Evolutionary conservation across 1,140 invertebrate genomes (phyloP), one percentile per base, ranked within the genome.

Genomic region (Spodoptera frugiperda): DNA sequence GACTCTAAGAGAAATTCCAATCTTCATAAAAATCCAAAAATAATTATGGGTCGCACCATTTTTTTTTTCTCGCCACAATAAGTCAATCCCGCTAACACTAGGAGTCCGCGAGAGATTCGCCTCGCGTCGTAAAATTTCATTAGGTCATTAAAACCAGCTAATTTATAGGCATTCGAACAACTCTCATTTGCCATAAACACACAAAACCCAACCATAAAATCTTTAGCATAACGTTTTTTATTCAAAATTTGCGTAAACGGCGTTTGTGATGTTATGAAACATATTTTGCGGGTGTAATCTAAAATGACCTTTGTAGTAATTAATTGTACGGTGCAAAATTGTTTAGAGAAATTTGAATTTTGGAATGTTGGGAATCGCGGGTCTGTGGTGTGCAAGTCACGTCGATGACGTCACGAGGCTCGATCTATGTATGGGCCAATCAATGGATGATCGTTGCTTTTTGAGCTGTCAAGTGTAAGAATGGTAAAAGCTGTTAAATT

Each of bases 51-150:
- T 82, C 75, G 68, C 46, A 51, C 67, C 46, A 10, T 55, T 57
- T 76, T 72, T 67, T 82, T 87, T 90, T 85, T 87, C 82, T 82
- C 85, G 81, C 82, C 85, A 89, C 90, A 92, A 93, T 92, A 91
- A 92, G 91, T 91, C 89, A 91, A 92, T 91, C 87, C 84, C 78
- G 81, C 87, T 49, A 94, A 94, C 89, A 93, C 93, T 91, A 93
- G 93, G 87, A 94, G 93, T 93, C 88, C 81, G 79, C 44, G 51
- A 78, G 77, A 90, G 87, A 94, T 94, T 94, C 92, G 93, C 84
- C 87, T 86, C 90, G 91, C 88, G 85, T 93, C 93, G 91, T 94
- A 94, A 94, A 94, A 88, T 93, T 93, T 91, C 91, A 94, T 94
- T 94, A 93, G 89, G 85, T 93, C 92, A 94, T 94, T 94, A 94